Percentiles rank a stretch among this genome's conserved stretches.
phyloP scores from a whole-genome alignment of 1,140 invertebrate genomes.

The Pseudomyrmex pallidus region DNA sequence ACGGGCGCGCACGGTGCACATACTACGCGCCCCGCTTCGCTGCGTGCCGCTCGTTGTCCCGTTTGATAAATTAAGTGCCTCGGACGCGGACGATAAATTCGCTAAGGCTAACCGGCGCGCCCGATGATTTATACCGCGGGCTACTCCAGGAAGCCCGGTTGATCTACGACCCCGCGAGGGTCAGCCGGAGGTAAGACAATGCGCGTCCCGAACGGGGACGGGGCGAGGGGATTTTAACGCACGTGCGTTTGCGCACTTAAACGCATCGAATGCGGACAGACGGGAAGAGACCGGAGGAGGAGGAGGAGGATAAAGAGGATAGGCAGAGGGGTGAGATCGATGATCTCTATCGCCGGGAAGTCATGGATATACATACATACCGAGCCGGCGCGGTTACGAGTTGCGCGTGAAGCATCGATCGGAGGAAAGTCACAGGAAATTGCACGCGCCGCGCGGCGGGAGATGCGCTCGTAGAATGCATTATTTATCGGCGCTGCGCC shows the following conservation, averaged over 20 bases:
- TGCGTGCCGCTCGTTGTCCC: constrained; percentile 64
- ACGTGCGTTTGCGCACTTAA: constrained; percentile 65
- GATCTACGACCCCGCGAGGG: constrained; percentile 76
- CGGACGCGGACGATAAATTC: constrained; percentile 75
- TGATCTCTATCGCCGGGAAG: constrained; percentile 56
- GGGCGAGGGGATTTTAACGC: constrained; percentile 33
- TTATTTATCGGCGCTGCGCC: constrained; percentile 50
- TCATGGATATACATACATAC: constrained; percentile 32
- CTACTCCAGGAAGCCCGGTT: constrained; percentile 74
- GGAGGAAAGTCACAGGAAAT: constrained; percentile 67
- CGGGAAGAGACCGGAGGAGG: neutral
- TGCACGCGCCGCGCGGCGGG: constrained; percentile 59
- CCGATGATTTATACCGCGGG: constrained; percentile 74
- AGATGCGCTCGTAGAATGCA: constrained; percentile 55
- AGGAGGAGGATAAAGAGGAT: constrained; percentile 11
- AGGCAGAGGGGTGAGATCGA: constrained; percentile 41
- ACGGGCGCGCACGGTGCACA: neutral
- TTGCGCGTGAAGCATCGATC: constrained; percentile 56
- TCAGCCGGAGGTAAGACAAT: constrained; percentile 72
- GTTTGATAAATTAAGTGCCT: constrained; percentile 79
- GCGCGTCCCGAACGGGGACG: constrained; percentile 49
- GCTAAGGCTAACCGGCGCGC: constrained; percentile 68
- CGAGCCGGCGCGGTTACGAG: constrained; percentile 28
- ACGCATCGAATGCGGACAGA: constrained; percentile 34
- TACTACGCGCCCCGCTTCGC: constrained; percentile 31